These are phyloP conservation scores for Synergus japonicus DNA, from an alignment of 2,888 invertebrate genomes.

Conservation along the genomic window DNA sequence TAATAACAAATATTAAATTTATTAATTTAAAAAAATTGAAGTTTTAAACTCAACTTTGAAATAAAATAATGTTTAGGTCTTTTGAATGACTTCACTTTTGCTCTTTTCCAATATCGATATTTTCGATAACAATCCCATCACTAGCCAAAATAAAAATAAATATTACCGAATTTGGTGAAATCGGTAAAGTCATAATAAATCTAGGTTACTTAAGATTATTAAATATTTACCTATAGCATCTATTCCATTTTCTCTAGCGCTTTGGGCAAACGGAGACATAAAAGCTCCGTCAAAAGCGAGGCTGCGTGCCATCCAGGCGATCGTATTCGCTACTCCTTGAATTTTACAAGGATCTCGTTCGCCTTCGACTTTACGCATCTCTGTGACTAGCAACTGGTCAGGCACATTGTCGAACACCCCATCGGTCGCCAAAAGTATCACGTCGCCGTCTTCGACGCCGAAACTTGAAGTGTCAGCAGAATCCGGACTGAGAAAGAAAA, in stretches of 20 bases:
- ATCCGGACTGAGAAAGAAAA: slow-evolving; percentile 84
- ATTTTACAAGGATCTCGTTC: slow-evolving; percentile 86
- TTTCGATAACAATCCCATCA: no score
- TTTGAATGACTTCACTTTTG: no score
- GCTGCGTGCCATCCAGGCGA: slow-evolving; percentile 96
- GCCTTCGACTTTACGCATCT: slow-evolving; percentile 87
- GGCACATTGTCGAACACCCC: slow-evolving; percentile 99
- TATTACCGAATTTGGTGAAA: no score
- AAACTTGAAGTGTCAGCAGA: slow-evolving; percentile 94
- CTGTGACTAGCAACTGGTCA: slow-evolving; percentile 91
- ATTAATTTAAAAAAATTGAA: no score
- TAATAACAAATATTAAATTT: no score
- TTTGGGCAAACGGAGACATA: slow-evolving; percentile 96
- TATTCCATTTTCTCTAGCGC: slow-evolving; percentile 95
- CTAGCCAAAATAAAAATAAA: no score
- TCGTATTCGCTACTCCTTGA: slow-evolving; percentile 94
- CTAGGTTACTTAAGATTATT: neutral
- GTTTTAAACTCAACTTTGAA: no score
- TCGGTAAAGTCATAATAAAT: no score
- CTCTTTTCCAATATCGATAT: no score
- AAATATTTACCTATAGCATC: slow-evolving; percentile 87
- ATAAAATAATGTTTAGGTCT: no score
- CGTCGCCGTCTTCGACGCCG: slow-evolving; percentile 94
- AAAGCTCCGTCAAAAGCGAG: slow-evolving; percentile 96
- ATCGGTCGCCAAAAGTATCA: slow-evolving; percentile 96